phyloP scores from a whole-genome alignment of 1,140 invertebrate species.

The Drosophila melanica region DNA sequence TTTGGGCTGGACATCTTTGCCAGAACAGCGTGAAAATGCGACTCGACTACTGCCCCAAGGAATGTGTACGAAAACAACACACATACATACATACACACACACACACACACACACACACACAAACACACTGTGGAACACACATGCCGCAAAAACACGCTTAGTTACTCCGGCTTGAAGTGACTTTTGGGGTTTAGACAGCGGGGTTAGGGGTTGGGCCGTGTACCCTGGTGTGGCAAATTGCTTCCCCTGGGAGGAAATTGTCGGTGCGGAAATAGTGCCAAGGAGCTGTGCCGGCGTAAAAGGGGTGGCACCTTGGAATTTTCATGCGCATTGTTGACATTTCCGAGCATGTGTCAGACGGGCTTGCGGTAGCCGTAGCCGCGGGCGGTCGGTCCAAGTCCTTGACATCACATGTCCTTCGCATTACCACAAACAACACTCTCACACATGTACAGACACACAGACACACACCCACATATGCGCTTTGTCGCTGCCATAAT shows the following conservation, averaged over 20 bases:
- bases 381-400: conserved; percentile 28
- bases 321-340: conserved; percentile 83
- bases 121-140: conserved; percentile 14
- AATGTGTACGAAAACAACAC: conserved; percentile 37
- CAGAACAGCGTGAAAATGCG: conserved; percentile 12
- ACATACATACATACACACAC: not conserved
- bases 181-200: conserved; percentile 43
- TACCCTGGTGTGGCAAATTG: conserved; percentile 76
- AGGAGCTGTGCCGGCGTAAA: conserved; percentile 25
- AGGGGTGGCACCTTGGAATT: conserved; percentile 68
- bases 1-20: conserved; percentile 46
- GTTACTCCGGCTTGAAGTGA: conserved; percentile 54
- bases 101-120: not conserved
- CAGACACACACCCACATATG: conserved; percentile 5
- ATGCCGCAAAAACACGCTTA: conserved; percentile 51
- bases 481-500: conserved; percentile 61
- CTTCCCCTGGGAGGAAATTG: conserved; percentile 79
- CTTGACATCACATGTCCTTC: conserved; percentile 52
- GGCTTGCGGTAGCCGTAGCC: conserved; percentile 25
- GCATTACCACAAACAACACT: conserved; percentile 8
- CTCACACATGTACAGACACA: conserved; percentile 3
- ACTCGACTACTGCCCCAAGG: conserved; percentile 35
- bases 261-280: conserved; percentile 55
- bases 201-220: conserved; percentile 8
- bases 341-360: conserved; percentile 73